phyloP scores from a whole-genome alignment of 1,140 invertebrate genomes.

The Trinorchestia longiramus region DNA sequence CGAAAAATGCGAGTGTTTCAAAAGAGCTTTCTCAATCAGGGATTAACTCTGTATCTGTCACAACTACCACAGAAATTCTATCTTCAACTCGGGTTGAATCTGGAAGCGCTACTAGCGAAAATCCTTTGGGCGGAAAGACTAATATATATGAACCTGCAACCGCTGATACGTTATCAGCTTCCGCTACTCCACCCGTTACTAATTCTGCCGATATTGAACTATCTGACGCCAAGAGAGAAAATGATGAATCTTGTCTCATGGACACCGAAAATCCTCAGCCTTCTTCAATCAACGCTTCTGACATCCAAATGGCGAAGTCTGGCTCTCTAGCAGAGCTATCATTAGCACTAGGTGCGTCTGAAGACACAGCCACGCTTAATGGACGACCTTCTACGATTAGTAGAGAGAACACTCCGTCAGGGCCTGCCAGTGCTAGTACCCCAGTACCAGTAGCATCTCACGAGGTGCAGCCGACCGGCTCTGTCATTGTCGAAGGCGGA shows the following conservation, averaged over 20 bases:
- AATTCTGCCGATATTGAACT: neutral
- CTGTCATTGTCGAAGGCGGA: constrained; percentile 13
- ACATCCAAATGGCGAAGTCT: neutral
- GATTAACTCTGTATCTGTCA: neutral
- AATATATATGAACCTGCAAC: neutral
- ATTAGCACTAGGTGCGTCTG: neutral
- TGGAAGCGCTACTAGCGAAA: neutral
- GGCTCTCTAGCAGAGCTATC: neutral
- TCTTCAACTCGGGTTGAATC: neutral
- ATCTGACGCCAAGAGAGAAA: neutral
- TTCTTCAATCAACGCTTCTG: neutral
- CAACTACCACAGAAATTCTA: neutral
- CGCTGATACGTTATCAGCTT: neutral
- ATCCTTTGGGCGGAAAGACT: neutral
- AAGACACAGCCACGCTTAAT: neutral
- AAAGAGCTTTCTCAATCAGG: neutral
- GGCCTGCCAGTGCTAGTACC: neutral
- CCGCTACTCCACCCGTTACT: neutral
- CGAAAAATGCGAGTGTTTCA: neutral
- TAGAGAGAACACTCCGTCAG: neutral
- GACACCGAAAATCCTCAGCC: neutral
- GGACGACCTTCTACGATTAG: neutral
- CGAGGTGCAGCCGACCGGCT: neutral
- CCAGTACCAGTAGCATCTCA: neutral
- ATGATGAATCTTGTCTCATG: neutral